These are phyloP conservation scores for Channa striata DNA, from an alignment of 2,797 vertebrate genomes.

Conservation along the genomic window DNA sequence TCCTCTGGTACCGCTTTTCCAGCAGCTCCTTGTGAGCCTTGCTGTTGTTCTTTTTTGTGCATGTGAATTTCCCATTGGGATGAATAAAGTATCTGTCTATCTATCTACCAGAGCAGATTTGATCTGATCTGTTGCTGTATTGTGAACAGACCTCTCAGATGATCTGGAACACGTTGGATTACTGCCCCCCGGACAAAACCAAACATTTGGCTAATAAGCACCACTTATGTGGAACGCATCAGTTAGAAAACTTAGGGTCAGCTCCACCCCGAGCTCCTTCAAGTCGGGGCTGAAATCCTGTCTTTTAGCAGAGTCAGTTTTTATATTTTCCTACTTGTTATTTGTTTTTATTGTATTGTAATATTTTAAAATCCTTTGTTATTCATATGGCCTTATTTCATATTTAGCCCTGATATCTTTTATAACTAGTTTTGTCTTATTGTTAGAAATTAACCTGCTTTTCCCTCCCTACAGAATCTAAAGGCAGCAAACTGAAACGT, in stretches of 20 bases:
- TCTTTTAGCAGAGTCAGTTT: not conserved
- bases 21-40: too few relatives aligned
- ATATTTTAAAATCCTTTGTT: too few relatives aligned
- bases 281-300: too few relatives aligned
- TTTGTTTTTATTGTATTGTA: not conserved
- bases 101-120: not conserved
- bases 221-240: not conserved
- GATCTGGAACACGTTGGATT: not conserved
- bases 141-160: not conserved
- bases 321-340: not conserved
- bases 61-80: too few relatives aligned
- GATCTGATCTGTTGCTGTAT: not conserved
- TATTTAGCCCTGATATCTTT: not conserved
- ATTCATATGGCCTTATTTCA: not conserved
- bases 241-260: too few relatives aligned
- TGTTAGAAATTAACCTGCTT: not conserved
- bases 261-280: too few relatives aligned
- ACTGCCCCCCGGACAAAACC: not conserved
- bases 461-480: not conserved
- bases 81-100: too few relatives aligned
- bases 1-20: too few relatives aligned
- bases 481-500: not conserved
- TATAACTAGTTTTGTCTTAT: not conserved
- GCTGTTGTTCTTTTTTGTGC: too few relatives aligned
- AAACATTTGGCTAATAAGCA: not conserved